phyloP scores from a whole-genome alignment of 1,140 invertebrate genomes.

The Caenorhabditis briggsae region DNA sequence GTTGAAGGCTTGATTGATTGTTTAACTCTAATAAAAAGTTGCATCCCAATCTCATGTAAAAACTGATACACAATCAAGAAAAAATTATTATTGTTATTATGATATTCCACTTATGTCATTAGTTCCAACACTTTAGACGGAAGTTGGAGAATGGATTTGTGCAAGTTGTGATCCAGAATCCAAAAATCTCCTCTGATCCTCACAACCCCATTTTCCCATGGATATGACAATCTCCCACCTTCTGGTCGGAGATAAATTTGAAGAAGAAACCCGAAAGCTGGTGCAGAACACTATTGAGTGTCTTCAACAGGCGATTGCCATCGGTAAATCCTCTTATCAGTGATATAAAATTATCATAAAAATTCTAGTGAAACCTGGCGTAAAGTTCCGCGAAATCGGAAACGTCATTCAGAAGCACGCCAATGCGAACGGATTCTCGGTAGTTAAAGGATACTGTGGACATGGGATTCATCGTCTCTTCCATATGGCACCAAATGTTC shows the following conservation, averaged over 20 bases:
- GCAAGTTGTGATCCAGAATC: constrained; percentile 80
- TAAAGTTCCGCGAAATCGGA: constrained; percentile 96
- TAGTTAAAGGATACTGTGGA: constrained; percentile 96
- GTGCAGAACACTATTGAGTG: constrained; percentile 92
- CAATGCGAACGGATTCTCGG: constrained; percentile 91
- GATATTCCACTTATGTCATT: too few relatives aligned
- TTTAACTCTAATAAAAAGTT: too few relatives aligned
- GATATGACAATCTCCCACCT: constrained; percentile 87
- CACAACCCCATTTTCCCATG: constrained; percentile 84
- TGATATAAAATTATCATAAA: neutral
- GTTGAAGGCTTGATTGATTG: too few relatives aligned
- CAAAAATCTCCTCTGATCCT: constrained; percentile 63
- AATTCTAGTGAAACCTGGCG: constrained; percentile 86
- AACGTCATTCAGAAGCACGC: constrained; percentile 98
- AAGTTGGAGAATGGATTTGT: constrained; percentile 92
- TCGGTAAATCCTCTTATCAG: constrained; percentile 82
- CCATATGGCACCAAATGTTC: constrained; percentile 96
- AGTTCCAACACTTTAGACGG: too few relatives aligned
- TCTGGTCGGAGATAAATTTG: constrained; percentile 88
- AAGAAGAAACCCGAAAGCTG: constrained; percentile 87
- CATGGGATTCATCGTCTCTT: constrained; percentile 96
- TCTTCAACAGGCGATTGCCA: constrained; percentile 90
- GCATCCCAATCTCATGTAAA: too few relatives aligned
- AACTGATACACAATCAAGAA: too few relatives aligned
- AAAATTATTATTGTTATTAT: too few relatives aligned